Evolutionary conservation across 2,888 invertebrate genomes (phyloP).

Genomic region (Microlaimidae sp.): DNA sequence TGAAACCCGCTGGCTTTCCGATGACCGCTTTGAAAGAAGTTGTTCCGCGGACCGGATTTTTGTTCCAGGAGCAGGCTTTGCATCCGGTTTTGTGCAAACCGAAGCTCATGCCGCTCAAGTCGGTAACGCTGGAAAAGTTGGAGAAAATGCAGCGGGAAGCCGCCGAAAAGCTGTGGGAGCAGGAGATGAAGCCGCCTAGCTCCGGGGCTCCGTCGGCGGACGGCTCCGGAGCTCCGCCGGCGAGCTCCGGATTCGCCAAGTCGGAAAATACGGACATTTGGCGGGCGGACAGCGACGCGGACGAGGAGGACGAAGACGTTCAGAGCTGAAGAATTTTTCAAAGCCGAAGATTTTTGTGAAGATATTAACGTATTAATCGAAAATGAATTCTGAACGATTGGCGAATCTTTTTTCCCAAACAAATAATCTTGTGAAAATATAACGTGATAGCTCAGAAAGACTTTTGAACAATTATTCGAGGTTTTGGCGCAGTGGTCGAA

Average conservation of each 20-base stretch:
- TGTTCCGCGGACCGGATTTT: conserved; percentile 41
- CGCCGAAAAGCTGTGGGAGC: conserved; percentile 44
- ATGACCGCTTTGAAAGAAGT: conserved; percentile 38
- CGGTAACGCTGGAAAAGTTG: conserved; percentile 69
- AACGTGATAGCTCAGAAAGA: too few species aligned
- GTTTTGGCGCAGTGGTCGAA: too few species aligned
- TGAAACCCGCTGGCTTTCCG: too few species aligned
- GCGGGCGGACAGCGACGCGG: neutral
- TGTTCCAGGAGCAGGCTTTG: conserved; percentile 46
- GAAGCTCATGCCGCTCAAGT: conserved; percentile 75
- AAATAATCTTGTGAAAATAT: too few species aligned
- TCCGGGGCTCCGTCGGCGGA: neutral
- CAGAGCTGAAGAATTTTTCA: too few species aligned
- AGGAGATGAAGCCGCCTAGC: conserved; percentile 23
- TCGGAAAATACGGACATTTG: conserved; percentile 7
- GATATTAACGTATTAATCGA: too few species aligned
- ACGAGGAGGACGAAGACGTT: neutral
- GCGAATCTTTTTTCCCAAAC: too few species aligned
- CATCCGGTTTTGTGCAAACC: conserved; percentile 59
- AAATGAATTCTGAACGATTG: too few species aligned
- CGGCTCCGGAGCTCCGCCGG: neutral
- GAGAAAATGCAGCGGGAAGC: conserved; percentile 81
- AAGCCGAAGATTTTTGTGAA: too few species aligned
- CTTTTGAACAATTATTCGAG: too few species aligned
- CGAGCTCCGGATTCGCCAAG: neutral